A percentile compares a stretch with the other conserved stretches of the same genome.
Conservation (phyloP, 2,113 vertebrate species). For the Pachycephala philippinensis region DNA sequence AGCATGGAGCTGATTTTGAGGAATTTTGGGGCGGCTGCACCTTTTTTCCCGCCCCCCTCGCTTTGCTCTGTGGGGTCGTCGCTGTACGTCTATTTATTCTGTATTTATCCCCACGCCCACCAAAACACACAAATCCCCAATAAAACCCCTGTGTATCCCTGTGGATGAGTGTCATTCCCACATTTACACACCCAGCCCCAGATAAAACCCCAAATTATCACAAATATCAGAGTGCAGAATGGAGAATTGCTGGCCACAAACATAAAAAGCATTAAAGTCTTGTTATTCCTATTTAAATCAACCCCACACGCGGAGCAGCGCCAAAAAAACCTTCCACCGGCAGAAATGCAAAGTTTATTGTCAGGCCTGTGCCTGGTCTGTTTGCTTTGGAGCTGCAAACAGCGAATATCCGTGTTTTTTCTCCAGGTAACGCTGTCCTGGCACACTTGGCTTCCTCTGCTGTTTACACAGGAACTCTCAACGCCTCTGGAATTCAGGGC, state of each 20-base stretch:
- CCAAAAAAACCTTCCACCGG: rapidly evolving
- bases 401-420: not conserved
- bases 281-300: not conserved
- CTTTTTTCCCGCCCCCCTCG: no score
- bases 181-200: rapidly evolving
- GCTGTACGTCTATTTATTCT: rapidly evolving
- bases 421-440: not conserved
- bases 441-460: not conserved
- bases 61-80: not conserved
- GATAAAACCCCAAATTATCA: rapidly evolving
- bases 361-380: not conserved
- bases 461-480: not conserved
- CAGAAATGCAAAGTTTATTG: not conserved
- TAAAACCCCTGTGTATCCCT: rapidly evolving
- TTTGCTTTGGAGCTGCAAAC: not conserved
- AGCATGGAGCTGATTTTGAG: not conserved
- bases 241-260: not conserved
- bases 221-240: rapidly evolving
- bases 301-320: not conserved
- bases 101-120: rapidly evolving
- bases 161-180: rapidly evolving
- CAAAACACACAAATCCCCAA: rapidly evolving
- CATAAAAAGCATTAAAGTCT: not conserved
- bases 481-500: not conserved
- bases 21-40: not conserved